Evolutionary conservation across 2,888 invertebrate genomes (phyloP), one percentile per base, ranked within the genome.

Genomic region (Drosophila fulvimacula): DNA sequence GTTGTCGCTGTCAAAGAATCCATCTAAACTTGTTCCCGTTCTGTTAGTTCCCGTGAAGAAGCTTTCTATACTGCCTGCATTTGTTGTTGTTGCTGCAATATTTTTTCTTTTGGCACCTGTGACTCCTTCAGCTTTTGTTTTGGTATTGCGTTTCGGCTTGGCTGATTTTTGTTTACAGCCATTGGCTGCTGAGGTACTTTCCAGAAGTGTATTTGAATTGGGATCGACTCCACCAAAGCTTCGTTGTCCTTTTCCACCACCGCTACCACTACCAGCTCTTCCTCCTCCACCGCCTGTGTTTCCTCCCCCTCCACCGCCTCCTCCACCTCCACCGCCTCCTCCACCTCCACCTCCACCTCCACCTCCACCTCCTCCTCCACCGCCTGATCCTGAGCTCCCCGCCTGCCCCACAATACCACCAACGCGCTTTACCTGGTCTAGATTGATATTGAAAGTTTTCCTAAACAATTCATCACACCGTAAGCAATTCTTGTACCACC

Each of bases 401-500:
- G 67, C 59, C 52, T 80, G 81, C 4, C 70, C 44, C 1, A 92
- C 92, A 69, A 92, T 92, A 15, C 82, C 73, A 0, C 92, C 92
- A 15, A 89, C 81, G 21, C 70, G 76, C 55, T 92, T 92, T 1
- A 93, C 91, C 34, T 79, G 78, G 30, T 92, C 92, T 36, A 88
- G 46, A 77, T 91, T 92, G 21, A 93, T 91, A 61, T 92, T 85
- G 11, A 93, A 92, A 0, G 89, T 80, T 60, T 90, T 80, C 3
- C 91, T 89, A 59, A 93, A 91, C 30, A 88, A 82, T 3, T 66
- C 67, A 74, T 93, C 93, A 67, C 93, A 93, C 9, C 82, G 88
- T 44, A 93, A 61, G 48, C 93, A 93, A 5, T 89, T 91, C 64
- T 85, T 91, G 65, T 93, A 93, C 82, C 88, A 89, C 21, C 91